Conservation (phyloP, 1,140 invertebrate genomes). For the Drosophila grimshawi region DNA sequence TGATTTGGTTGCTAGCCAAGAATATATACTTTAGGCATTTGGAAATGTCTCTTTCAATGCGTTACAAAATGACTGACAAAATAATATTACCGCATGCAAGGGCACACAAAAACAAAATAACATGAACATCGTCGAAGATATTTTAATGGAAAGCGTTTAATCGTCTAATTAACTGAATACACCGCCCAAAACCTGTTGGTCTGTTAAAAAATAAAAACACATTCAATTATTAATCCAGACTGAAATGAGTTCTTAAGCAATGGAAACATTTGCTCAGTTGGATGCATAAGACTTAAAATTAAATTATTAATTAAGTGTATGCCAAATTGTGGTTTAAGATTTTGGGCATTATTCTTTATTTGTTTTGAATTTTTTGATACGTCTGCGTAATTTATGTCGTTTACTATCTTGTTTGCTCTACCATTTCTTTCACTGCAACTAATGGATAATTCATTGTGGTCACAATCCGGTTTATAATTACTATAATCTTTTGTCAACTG, state of each 20-base stretch:
- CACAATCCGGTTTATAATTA: slow-evolving; percentile 57
- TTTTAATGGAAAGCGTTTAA: slow-evolving; percentile 71
- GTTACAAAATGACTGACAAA: neutral
- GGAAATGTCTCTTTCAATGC: neutral
- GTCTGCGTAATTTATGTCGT: no score
- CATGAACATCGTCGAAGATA: slow-evolving; percentile 52
- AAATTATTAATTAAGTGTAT: no score
- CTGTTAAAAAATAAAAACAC: neutral
- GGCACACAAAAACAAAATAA: slow-evolving; percentile 30
- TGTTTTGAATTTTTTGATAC: no score
- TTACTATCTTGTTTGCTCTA: neutral
- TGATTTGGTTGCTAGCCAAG: no score
- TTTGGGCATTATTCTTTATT: no score
- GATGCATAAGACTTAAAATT: no score
- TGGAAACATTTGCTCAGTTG: no score
- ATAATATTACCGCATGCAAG: neutral
- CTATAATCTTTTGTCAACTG: slow-evolving; percentile 41
- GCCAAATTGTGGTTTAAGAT: no score
- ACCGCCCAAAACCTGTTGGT: slow-evolving; percentile 21
- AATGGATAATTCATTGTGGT: slow-evolving; percentile 49
- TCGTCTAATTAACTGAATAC: slow-evolving; percentile 60
- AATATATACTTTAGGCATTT: no score
- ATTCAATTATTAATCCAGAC: no score
- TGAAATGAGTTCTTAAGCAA: no score
- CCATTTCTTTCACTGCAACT: slow-evolving; percentile 40